Evolutionary conservation across 2,797 vertebrate genomes (phyloP), one percentile per base, ranked within the genome.

Genomic region (Australoheros facetus): DNA sequence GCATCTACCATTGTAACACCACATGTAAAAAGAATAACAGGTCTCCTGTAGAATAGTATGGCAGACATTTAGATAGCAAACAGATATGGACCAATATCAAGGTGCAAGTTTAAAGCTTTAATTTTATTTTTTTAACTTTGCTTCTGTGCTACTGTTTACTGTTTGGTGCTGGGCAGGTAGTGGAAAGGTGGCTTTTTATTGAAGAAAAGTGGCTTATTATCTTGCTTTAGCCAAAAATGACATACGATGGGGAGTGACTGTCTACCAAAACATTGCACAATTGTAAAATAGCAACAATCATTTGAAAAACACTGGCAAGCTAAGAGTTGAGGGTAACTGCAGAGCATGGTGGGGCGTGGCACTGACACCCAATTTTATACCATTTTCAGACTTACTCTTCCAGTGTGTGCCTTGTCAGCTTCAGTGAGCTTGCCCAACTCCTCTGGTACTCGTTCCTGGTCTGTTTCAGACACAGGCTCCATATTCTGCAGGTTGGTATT

Each of bases 401-500:
- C 96, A 0, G 89, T 96, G 9, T 80, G 93, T 39, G 93, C 91
- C 55, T 92, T 91, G 86, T 97, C 96, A 53, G 85, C 95, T 85
- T 91, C 91, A 1, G 95, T 95, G 7, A 96, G 87, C 86, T 95
- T 96, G 34, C 95, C 95, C 85, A 94, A 77, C 66, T 95, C 95
- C 85, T 95, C 93, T 56, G 87, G 91, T 30, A 94, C 90, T 85
- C 91, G 93, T 26, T 95, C 95, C 71, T 94, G 89, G 34, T 95
- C 92, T 1, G 90, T 76, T 87, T 96, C 95, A 57, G 95, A 77
- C 39, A 95, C 91, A 8, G 95, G 94, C 89, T 96, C 96, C 90
- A 96, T 95, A 79, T 93, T 96, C 90, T 96, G 96, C 80, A 96
- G 90, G 85, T 94, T 94, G 53, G 95, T 95, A 75, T 95, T 96